Evolutionary conservation across 2,888 invertebrate genomes (phyloP).

Genomic region (Microdon myrmicae): DNA sequence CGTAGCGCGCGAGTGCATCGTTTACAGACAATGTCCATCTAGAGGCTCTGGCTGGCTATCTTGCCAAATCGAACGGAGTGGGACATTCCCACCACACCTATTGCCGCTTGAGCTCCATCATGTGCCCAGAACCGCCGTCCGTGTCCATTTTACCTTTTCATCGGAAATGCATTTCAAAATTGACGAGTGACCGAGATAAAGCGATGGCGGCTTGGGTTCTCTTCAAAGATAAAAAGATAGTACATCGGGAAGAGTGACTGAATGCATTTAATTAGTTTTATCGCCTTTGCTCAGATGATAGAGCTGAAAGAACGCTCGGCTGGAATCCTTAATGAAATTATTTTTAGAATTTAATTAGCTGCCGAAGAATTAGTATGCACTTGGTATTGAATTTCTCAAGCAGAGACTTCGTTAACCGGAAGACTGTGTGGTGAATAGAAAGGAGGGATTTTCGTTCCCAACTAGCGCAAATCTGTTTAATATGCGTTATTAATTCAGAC

Average conservation of each 20-base stretch:
- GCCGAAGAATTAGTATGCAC: too few species aligned
- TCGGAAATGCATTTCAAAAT: slow-evolving; percentile 27
- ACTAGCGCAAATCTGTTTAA: too few species aligned
- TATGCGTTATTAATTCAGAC: too few species aligned
- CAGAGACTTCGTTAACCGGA: too few species aligned
- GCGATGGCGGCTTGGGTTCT: slow-evolving; percentile 3
- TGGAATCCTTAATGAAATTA: background rate
- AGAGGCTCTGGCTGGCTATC: slow-evolving; percentile 11
- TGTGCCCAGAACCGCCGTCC: background rate
- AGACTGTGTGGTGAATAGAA: too few species aligned
- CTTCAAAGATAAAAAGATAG: slow-evolving; percentile 23
- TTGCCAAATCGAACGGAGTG: background rate
- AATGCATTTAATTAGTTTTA: slow-evolving; percentile 30
- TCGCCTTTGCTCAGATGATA: slow-evolving; percentile 14
- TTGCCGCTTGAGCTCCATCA: slow-evolving; percentile 6
- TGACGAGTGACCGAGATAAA: slow-evolving; percentile 11
- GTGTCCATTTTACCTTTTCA: background rate
- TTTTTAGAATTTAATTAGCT: slow-evolving; percentile 9
- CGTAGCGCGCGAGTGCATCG: too few species aligned
- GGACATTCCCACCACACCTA: too few species aligned
- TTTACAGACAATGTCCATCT: too few species aligned
- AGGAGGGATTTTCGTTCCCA: too few species aligned
- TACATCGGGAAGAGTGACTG: slow-evolving; percentile 5
- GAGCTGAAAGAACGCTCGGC: background rate
- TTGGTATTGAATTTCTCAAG: too few species aligned